These are phyloP conservation scores for Paedocypris micromegethes DNA, from an alignment of 2,797 vertebrate species.

Conservation along the genomic window DNA sequence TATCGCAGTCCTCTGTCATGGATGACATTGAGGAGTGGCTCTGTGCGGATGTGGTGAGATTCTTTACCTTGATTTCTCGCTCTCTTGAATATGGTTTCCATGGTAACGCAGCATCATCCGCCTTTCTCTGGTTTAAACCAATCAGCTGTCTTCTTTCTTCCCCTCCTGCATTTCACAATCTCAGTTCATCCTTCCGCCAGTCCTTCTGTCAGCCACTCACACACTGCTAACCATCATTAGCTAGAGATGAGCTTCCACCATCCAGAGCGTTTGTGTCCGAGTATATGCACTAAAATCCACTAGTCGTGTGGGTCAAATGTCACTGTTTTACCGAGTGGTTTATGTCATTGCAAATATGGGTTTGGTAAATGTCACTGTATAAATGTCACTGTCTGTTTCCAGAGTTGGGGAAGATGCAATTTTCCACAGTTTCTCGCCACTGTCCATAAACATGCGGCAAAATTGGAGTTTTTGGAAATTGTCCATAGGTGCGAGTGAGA, in stretches of 20 bases:
- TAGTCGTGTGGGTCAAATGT: too few relatives aligned
- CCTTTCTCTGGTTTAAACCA: constrained; percentile 29
- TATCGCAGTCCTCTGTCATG: constrained; percentile 98
- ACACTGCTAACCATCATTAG: constrained; percentile 25
- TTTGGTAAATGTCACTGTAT: too few relatives aligned
- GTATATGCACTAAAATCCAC: neutral
- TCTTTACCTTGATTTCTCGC: constrained; percentile 73
- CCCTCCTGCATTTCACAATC: neutral
- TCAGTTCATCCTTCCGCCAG: constrained; percentile 14
- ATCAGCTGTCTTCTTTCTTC: constrained; percentile 20
- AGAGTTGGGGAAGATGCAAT: too few relatives aligned
- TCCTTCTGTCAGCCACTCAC: constrained; percentile 21
- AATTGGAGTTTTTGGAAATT: too few relatives aligned
- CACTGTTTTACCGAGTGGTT: too few relatives aligned
- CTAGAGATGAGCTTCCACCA: constrained; percentile 7
- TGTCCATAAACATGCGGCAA: too few relatives aligned
- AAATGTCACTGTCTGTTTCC: too few relatives aligned
- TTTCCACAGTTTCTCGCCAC: too few relatives aligned
- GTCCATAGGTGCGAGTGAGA: too few relatives aligned
- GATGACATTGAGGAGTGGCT: constrained; percentile 99
- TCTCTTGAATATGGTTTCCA: constrained; percentile 40
- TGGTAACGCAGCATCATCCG: constrained; percentile 29
- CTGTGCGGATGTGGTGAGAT: constrained; percentile 98
- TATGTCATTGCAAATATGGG: too few relatives aligned
- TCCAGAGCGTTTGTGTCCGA: constrained; percentile 10